These are phyloP conservation scores for Blastobasis lacticolella DNA, from an alignment of 2,888 invertebrate species.

Conservation along the genomic window DNA sequence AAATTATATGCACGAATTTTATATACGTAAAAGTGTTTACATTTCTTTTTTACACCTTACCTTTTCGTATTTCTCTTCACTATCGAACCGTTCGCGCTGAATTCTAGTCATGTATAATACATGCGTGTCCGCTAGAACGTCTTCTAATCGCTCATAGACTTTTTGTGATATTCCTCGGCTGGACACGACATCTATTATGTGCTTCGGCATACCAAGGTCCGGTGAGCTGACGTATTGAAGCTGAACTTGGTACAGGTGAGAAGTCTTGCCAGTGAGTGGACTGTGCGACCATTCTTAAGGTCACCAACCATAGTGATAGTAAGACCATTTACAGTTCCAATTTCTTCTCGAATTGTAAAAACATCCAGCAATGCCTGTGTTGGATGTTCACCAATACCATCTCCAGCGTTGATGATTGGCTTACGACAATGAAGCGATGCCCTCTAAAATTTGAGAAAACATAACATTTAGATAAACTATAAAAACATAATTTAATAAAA, in stretches of 20 bases:
- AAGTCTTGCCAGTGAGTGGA: conserved; percentile 97
- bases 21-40: no score
- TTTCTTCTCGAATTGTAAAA: conserved; percentile 98
- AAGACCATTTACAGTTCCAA: conserved; percentile 97
- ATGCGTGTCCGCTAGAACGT: conserved; percentile 93
- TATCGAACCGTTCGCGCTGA: conserved; percentile 92
- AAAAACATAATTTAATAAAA: not conserved
- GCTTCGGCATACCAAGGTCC: conserved; percentile 92
- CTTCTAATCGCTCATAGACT: conserved; percentile 82
- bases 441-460: conserved; percentile 73
- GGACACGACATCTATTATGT: conserved; percentile 85
- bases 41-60: conserved; percentile 55
- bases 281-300: conserved; percentile 97
- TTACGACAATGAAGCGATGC: conserved; percentile 89
- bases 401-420: conserved; percentile 98
- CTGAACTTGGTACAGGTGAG: no score
- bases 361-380: conserved; percentile 98
- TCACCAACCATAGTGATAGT: conserved; percentile 99
- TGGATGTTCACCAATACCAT: conserved; percentile 97
- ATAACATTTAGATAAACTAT: not conserved
- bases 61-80: conserved; percentile 88
- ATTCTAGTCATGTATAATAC: conserved; percentile 99
- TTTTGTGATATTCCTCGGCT: conserved; percentile 87
- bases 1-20: no score
- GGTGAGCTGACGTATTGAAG: conserved; percentile 93